Evolutionary conservation across 1,140 invertebrate species (phyloP).

Genomic region (Apis laboriosa): DNA sequence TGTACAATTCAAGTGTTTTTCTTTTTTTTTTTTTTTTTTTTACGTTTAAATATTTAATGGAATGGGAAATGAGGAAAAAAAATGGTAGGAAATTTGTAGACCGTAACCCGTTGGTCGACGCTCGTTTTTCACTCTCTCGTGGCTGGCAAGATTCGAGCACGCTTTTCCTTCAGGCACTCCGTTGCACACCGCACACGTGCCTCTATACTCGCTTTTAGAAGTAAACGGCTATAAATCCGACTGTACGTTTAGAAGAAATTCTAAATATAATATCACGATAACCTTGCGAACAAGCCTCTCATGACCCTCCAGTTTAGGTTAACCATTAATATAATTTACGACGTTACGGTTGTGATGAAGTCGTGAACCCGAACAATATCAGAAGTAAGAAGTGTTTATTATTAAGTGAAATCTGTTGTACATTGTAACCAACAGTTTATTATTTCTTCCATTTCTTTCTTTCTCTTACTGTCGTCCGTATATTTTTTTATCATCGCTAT

Average conservation of each 20-base stretch:
- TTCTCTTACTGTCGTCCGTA: not conserved
- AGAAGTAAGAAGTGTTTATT: too few relatives aligned
- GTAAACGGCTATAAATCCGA: slow-evolving; percentile 6
- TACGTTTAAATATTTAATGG: too few relatives aligned
- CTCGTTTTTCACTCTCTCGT: slow-evolving; percentile 30
- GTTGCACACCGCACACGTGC: not conserved
- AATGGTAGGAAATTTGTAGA: slow-evolving; percentile 11
- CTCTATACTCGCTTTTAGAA: slow-evolving; percentile 7
- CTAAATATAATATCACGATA: not conserved
- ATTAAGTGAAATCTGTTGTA: too few relatives aligned
- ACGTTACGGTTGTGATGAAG: not conserved
- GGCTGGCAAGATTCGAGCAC: not conserved
- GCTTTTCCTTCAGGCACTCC: not conserved
- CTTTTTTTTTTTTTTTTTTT: too few relatives aligned
- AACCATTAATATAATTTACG: slow-evolving; percentile 3
- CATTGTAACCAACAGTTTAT: not conserved
- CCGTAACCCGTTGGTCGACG: slow-evolving; percentile 5
- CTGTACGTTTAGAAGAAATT: not conserved
- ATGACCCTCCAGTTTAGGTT: not conserved
- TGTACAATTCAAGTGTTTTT: too few relatives aligned
- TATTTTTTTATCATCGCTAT: not conserved
- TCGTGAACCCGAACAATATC: not conserved
- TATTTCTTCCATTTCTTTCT: too few relatives aligned
- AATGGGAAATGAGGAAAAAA: not conserved
- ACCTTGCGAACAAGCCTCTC: not conserved